A percentile compares a stretch with the other conserved stretches of the same genome.
phyloP scores from a whole-genome alignment of 2,797 vertebrate genomes.

The Epinephelus coioides region DNA sequence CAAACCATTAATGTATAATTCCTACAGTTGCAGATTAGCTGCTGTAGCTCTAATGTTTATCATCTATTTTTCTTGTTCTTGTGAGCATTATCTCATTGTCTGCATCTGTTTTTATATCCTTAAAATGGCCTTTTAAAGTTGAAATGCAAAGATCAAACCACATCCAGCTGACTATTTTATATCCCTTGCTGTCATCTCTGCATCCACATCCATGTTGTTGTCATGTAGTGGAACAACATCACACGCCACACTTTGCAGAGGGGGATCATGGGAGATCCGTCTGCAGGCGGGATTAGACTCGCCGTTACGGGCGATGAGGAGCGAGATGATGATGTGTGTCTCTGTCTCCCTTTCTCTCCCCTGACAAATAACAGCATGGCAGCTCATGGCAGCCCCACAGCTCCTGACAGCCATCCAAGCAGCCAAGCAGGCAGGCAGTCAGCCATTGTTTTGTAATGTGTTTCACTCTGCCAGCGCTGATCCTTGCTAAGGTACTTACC shows the following conservation, averaged over 20 bases:
- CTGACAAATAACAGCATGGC: conserved; percentile 80
- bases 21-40: too few relatives aligned
- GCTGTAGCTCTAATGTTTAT: neutral
- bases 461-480: conserved; percentile 84
- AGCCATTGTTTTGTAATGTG: conserved; percentile 86
- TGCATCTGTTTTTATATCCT: neutral
- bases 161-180: conserved; percentile 13
- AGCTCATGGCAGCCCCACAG: conserved; percentile 74
- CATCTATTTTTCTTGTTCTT: neutral
- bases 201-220: conserved; percentile 46
- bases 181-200: conserved; percentile 33
- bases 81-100: neutral
- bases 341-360: conserved; percentile 75
- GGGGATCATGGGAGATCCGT: conserved; percentile 72
- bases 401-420: conserved; percentile 80
- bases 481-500: conserved; percentile 86
- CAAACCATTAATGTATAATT: neutral
- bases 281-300: conserved; percentile 76
- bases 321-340: conserved; percentile 78
- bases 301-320: conserved; percentile 69
- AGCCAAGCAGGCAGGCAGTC: conserved; percentile 80
- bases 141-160: conserved; percentile 10
- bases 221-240: conserved; percentile 69
- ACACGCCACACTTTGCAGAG: conserved; percentile 48
- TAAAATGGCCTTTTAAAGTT: neutral